Conservation (phyloP, 2,113 vertebrate genomes). For the Archocentrus centrarchus region DNA sequence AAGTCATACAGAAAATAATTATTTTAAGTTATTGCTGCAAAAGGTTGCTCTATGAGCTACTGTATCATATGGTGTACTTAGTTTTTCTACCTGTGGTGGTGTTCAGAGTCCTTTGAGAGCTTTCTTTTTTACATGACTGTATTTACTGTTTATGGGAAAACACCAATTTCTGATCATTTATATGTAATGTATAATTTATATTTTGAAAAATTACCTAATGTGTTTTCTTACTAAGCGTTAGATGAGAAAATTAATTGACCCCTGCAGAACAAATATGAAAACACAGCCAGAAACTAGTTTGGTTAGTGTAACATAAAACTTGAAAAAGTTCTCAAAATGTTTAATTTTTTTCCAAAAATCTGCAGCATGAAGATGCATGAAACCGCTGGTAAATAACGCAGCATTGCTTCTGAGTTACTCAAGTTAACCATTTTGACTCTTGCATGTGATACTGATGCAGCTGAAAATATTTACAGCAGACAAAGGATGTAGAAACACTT, state of each 20-base stretch:
- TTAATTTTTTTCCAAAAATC: neutral
- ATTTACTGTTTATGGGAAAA: neutral
- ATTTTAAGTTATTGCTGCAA: neutral
- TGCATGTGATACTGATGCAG: neutral
- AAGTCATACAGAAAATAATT: neutral
- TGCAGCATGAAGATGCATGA: accelerated
- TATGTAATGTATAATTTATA: neutral
- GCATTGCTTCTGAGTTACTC: neutral
- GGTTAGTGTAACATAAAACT: neutral
- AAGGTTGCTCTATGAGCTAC: accelerated
- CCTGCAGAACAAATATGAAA: neutral
- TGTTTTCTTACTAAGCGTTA: neutral
- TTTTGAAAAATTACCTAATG: neutral
- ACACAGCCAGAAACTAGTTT: neutral
- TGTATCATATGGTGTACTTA: neutral
- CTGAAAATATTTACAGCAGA: neutral
- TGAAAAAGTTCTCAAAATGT: neutral
- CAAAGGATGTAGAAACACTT: neutral
- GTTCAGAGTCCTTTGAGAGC: neutral
- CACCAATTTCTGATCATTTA: neutral
- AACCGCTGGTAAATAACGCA: neutral
- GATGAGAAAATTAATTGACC: neutral
- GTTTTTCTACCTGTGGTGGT: neutral
- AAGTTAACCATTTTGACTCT: neutral
- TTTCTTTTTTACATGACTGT: neutral